Conservation (phyloP, 2,888 invertebrate genomes). For the Nesidiocoris tenuis region DNA sequence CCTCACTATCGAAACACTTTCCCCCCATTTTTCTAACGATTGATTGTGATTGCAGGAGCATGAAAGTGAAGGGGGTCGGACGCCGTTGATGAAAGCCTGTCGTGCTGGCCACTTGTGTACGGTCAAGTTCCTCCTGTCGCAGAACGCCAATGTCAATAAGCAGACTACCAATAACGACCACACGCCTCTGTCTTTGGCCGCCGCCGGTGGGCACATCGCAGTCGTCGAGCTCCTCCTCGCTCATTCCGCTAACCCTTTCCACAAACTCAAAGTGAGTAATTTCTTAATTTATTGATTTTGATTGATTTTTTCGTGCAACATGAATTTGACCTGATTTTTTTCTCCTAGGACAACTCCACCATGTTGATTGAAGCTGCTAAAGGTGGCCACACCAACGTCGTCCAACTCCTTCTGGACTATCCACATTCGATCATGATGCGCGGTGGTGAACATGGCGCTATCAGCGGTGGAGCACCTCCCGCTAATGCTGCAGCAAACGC, state of each 20-base stretch:
- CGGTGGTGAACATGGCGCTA: constrained; percentile 24
- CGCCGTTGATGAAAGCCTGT: constrained; percentile 98
- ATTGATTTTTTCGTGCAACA: not conserved
- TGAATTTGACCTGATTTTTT: constrained; percentile 19
- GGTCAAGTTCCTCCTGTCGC: constrained; percentile 90
- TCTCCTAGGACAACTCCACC: constrained; percentile 83
- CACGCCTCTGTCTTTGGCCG: constrained; percentile 93
- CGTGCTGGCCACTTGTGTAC: constrained; percentile 94
- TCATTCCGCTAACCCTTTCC: constrained; percentile 91
- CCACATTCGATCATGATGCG: constrained; percentile 80
- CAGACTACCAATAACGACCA: constrained; percentile 95
- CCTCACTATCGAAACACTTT: too few relatives aligned
- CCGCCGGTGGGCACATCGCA: constrained; percentile 91
- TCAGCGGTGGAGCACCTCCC: constrained; percentile 17
- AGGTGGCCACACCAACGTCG: constrained; percentile 94
- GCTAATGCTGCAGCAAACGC: constrained; percentile 23
- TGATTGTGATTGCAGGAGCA: constrained; percentile 67
- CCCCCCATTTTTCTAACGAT: too few relatives aligned
- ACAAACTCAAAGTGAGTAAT: constrained; percentile 79
- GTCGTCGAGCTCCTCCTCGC: constrained; percentile 90
- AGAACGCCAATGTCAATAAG: constrained; percentile 80
- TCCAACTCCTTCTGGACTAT: constrained; percentile 90
- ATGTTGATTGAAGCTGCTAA: constrained; percentile 98
- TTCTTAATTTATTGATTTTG: not conserved
- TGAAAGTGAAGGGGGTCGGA: constrained; percentile 94